Percentiles rank a stretch among this genome's conserved stretches.
Evolutionary conservation across 2,113 vertebrate genomes (phyloP).

Genomic region (Zapus hudsonius): DNA sequence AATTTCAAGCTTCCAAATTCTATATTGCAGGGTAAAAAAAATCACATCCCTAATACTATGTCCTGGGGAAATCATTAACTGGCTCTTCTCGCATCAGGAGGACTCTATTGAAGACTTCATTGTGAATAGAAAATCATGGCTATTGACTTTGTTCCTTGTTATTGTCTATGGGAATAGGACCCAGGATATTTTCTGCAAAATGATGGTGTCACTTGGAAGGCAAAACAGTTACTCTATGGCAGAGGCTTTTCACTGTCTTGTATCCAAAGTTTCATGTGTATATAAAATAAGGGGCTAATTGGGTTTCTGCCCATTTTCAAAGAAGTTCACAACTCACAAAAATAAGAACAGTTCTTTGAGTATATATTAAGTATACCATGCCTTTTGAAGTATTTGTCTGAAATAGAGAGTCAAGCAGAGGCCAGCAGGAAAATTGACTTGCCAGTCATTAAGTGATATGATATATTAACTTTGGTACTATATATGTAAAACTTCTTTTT

Average conservation of each 20-base stretch:
- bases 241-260: background rate
- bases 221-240: background rate
- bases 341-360: background rate
- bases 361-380: background rate
- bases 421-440: background rate
- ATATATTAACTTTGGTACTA: background rate
- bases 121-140: slow-evolving; percentile 5
- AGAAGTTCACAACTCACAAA: background rate
- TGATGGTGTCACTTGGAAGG: background rate
- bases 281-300: background rate
- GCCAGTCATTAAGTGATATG: background rate
- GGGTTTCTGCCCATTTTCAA: background rate
- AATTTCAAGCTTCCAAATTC: slow-evolving; percentile 31
- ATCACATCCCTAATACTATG: background rate
- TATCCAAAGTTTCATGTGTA: background rate
- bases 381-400: background rate
- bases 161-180: background rate
- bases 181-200: background rate
- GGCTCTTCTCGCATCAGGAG: background rate
- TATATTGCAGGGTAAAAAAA: background rate
- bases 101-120: background rate
- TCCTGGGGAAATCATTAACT: background rate
- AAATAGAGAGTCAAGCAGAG: background rate
- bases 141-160: background rate
- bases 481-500: background rate